A percentile compares a stretch with the other conserved stretches of the same genome.
phyloP scores from a whole-genome alignment of 64 coral and sea anemone genomes.

The Pocillopora verrucosa region DNA sequence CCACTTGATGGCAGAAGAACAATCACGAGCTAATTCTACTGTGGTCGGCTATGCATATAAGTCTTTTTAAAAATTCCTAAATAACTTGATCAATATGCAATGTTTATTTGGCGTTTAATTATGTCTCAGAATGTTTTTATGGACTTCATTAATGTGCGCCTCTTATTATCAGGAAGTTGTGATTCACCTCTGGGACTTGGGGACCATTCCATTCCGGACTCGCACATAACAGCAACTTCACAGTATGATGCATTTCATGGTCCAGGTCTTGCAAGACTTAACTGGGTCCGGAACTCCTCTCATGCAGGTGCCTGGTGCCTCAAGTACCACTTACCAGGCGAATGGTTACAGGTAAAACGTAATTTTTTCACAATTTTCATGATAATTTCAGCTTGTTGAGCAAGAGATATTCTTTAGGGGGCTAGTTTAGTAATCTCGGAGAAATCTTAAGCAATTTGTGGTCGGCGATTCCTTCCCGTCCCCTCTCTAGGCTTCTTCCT shows the following conservation, averaged over 20 bases:
- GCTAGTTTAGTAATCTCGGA: no score
- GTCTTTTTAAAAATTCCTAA: background rate
- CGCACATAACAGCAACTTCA: background rate
- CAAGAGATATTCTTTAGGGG: no score
- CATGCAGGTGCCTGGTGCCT: background rate
- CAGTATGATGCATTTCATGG: background rate
- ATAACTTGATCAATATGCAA: background rate
- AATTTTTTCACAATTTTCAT: background rate
- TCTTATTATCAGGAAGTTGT: background rate
- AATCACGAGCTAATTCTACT: background rate
- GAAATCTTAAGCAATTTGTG: no score
- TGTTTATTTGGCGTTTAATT: no score
- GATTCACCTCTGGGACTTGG: background rate
- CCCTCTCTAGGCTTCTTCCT: background rate
- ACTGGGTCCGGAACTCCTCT: background rate
- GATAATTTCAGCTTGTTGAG: no score
- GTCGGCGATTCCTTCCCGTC: no score
- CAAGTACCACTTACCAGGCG: background rate
- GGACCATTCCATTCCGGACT: background rate
- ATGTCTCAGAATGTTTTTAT: background rate
- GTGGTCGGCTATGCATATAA: background rate
- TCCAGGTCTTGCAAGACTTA: background rate
- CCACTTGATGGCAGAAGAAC: no score
- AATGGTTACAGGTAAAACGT: conserved; percentile 7
- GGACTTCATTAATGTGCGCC: background rate